Evolutionary conservation across 2,797 vertebrate genomes (phyloP).

Genomic region (Margarornis squamiger): DNA sequence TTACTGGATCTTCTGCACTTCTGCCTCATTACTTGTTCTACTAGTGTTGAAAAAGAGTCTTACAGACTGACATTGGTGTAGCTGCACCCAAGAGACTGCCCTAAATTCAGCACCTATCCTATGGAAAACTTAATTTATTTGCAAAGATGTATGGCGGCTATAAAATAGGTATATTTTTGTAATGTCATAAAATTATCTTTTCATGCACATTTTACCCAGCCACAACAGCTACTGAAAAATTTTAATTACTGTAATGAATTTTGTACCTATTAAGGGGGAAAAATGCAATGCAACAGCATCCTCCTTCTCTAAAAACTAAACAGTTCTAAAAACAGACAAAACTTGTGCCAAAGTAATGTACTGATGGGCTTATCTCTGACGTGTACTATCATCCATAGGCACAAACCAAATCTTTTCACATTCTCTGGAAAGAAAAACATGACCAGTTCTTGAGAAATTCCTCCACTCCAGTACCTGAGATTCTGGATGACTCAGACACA

Average conservation of each 20-base stretch:
- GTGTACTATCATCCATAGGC: neutral
- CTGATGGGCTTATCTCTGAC: neutral
- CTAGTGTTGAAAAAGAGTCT: neutral
- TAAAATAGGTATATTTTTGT: neutral
- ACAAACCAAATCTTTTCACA: neutral
- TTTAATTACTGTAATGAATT: neutral
- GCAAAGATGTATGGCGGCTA: neutral
- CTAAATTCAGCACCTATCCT: neutral
- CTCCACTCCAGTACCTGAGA: neutral
- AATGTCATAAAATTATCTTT: neutral
- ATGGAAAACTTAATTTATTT: neutral
- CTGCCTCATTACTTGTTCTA: neutral
- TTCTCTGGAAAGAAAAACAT: neutral
- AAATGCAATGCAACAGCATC: neutral
- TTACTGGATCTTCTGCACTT: neutral
- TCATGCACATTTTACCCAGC: neutral
- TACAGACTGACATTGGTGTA: neutral
- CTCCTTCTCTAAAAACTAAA: neutral
- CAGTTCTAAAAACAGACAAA: neutral
- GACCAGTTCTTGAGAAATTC: neutral
- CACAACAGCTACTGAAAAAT: neutral
- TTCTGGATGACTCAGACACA: neutral
- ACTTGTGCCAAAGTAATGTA: neutral
- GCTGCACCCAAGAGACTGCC: neutral
- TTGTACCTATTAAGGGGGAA: neutral